Evolutionary conservation across 2,797 vertebrate genomes (phyloP), one percentile per base, ranked within the genome.

Genomic region (Bucorvus abyssinicus): DNA sequence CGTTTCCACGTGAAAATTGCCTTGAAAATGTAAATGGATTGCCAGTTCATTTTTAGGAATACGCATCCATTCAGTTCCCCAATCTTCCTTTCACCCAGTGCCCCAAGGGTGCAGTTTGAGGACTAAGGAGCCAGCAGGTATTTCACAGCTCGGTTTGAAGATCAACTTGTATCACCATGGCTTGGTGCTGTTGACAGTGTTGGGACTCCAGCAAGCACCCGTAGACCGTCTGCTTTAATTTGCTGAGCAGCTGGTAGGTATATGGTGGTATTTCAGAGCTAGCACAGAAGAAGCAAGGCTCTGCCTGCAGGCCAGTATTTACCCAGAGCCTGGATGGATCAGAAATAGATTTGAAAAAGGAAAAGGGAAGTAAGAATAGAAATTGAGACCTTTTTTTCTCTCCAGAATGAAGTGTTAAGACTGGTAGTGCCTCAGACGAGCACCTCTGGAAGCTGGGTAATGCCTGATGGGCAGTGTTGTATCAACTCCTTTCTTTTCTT

Each of bases 181-280:
- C 38, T 42, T 68, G 34, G 23, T 82, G 69, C n/a, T 78, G 6
- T 10, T 68, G 67, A 69, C 69, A n/a, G 42, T 34, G 32, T 12
- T 57, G 89, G 55, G 60, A 60, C 40, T 69, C 60, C 81, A 92
- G 44, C 40, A 87, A 85, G 65, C 23, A 55, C 49, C 68, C 5
- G 3, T 15, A 32, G 71, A 65, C 74, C 77, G 42, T 27, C 60
- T 90, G 69, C 65, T 91, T 73, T 67, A 71, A 78, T 94, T 90
- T 84, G 75, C 86, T 80, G 84, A 76, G 70, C 77, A 89, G 29
- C 81, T 93, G 50, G 79, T 49, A 68, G 87, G 65, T 67, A 88
- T 88, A 81, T 68, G 38, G 29, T 42, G 61, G 9, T 38, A 69
- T 88, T 87, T 65, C 63, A 63, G 71, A 75, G 60, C 44, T 65